Evolutionary conservation across 1,140 invertebrate genomes (phyloP).

Genomic region (Cotesia typhae): DNA sequence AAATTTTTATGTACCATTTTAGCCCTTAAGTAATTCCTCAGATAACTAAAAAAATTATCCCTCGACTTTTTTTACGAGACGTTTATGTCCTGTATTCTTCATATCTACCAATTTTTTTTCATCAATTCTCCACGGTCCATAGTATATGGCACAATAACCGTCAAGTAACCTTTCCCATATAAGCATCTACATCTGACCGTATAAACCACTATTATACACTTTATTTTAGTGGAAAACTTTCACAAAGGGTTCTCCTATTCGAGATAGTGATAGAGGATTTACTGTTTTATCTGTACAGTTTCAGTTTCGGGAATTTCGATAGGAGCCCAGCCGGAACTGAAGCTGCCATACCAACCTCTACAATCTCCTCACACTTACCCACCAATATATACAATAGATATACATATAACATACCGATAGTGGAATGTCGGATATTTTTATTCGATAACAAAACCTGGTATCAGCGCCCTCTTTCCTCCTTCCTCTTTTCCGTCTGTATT

Average conservation of each 20-base stretch:
- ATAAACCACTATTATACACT: not conserved
- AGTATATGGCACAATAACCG: too few species aligned
- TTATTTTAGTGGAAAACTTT: slow-evolving; percentile 10
- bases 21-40: too few species aligned
- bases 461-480: slow-evolving; percentile 13
- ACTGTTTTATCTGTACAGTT: slow-evolving; percentile 21
- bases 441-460: slow-evolving; percentile 25
- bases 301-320: slow-evolving; percentile 25
- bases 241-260: not conserved
- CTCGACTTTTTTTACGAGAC: too few species aligned
- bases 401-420: slow-evolving; percentile 2
- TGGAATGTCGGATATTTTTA: slow-evolving; percentile 32
- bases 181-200: not conserved
- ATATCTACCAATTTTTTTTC: too few species aligned
- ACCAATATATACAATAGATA: too few species aligned
- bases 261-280: slow-evolving; percentile 21
- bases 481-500: slow-evolving; percentile 8
- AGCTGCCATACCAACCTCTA: not conserved
- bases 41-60: too few species aligned
- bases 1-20: too few species aligned
- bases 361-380: too few species aligned
- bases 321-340: slow-evolving; percentile 17
- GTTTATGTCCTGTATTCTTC: too few species aligned
- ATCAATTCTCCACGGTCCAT: too few species aligned
- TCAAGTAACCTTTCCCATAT: not conserved